Conservation (phyloP, 2,797 vertebrate species). For the Setipinna tenuifilis region DNA sequence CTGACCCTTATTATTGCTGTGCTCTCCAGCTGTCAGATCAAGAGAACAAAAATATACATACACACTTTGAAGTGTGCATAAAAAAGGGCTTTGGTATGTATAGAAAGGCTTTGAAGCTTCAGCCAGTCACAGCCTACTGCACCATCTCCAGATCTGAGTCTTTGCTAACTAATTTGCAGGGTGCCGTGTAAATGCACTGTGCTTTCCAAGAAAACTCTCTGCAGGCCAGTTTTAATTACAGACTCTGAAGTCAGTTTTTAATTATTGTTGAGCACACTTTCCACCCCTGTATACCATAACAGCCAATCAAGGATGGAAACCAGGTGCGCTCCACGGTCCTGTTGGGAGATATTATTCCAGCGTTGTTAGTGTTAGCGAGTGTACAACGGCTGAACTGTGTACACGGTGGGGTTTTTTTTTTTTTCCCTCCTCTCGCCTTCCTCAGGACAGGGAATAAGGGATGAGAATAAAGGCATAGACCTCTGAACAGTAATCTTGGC, state of each 20-base stretch:
- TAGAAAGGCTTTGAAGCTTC: not conserved
- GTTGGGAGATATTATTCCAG: not conserved
- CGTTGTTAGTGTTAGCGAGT: not conserved
- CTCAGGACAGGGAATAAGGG: not conserved
- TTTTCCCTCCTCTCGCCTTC: not conserved
- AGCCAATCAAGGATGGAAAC: constrained; percentile 8
- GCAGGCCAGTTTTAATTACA: constrained; percentile 72
- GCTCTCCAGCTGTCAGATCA: not conserved
- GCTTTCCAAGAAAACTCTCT: constrained; percentile 66
- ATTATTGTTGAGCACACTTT: constrained; percentile 56
- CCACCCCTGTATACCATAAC: constrained; percentile 1
- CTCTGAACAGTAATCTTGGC: not conserved
- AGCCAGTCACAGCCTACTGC: not conserved
- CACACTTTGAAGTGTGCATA: not conserved
- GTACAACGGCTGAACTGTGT: not conserved
- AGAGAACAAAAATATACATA: not conserved
- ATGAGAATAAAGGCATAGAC: not conserved
- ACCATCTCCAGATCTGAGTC: not conserved
- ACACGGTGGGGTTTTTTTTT: not conserved
- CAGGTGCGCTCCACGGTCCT: not conserved
- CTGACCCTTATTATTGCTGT: not conserved
- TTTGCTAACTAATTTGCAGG: constrained; percentile 26
- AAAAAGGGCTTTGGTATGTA: not conserved
- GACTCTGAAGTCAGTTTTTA: constrained; percentile 72
- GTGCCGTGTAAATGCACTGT: constrained; percentile 57